phyloP scores from a whole-genome alignment of 2,888 invertebrate genomes.

The Erebia ligea region DNA sequence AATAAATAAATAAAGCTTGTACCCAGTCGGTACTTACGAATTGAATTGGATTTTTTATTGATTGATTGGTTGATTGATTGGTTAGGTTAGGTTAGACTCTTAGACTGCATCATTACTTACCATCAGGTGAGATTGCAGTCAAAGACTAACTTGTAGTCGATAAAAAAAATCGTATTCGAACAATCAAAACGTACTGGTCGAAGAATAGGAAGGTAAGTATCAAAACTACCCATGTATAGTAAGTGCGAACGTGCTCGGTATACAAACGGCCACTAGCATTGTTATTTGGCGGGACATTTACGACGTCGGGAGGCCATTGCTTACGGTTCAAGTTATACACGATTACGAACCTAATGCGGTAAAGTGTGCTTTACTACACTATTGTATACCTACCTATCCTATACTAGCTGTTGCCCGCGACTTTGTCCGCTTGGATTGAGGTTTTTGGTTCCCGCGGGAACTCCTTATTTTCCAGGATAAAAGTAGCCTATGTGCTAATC shows the following conservation, averaged over 20 bases:
- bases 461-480: too few relatives aligned
- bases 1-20: too few relatives aligned
- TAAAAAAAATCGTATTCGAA: not conserved
- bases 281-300: slow-evolving; percentile 65
- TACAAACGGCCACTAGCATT: slow-evolving; percentile 43
- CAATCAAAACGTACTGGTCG: not conserved
- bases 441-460: too few relatives aligned
- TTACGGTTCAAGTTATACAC: slow-evolving; percentile 43
- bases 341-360: slow-evolving; percentile 40
- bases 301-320: slow-evolving; percentile 56
- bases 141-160: not conserved
- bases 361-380: slow-evolving; percentile 18
- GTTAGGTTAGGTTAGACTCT: too few relatives aligned
- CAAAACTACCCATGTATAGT: slow-evolving; percentile 6
- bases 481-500: too few relatives aligned
- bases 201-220: not conserved
- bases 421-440: too few relatives aligned
- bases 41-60: too few relatives aligned
- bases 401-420: too few relatives aligned
- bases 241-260: slow-evolving; percentile 45
- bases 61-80: too few relatives aligned
- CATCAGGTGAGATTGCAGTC: too few relatives aligned
- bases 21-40: too few relatives aligned
- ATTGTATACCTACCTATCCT: not conserved
- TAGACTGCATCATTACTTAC: too few relatives aligned